Percentiles rank a stretch among this genome's conserved stretches.
These are phyloP conservation scores for Limnephilus lunatus DNA, from an alignment of 2,888 invertebrate genomes.

Conservation along the genomic window DNA sequence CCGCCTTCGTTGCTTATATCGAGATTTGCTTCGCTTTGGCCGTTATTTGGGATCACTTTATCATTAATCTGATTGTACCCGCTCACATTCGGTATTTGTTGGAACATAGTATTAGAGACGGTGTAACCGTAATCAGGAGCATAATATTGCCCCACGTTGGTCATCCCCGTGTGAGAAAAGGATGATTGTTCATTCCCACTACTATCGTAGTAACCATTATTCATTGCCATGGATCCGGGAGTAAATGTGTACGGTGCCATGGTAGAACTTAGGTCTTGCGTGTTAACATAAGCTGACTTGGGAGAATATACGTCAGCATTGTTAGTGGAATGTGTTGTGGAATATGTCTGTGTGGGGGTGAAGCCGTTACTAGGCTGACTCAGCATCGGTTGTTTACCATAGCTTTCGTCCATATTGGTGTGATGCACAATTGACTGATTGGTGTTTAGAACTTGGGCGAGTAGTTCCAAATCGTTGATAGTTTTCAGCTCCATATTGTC, in stretches of 20 bases:
- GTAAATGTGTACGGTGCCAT: constrained; percentile 23
- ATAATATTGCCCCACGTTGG: constrained; percentile 56
- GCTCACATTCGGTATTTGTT: constrained; percentile 47
- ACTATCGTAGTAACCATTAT: constrained; percentile 46
- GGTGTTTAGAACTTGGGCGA: constrained; percentile 85
- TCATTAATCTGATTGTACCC: constrained; percentile 39
- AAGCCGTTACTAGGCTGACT: constrained; percentile 35
- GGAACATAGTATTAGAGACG: constrained; percentile 45
- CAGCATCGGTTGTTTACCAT: neutral
- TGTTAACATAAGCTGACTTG: constrained; percentile 26
- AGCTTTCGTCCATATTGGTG: neutral
- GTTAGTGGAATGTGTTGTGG: constrained; percentile 55
- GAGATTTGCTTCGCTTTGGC: constrained; percentile 41
- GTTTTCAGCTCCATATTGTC: constrained; percentile 95
- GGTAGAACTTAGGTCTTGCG: neutral
- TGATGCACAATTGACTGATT: constrained; percentile 48
- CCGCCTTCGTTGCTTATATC: constrained; percentile 39
- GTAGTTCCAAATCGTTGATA: constrained; percentile 93
- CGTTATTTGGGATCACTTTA: constrained; percentile 32
- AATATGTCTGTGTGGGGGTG: constrained; percentile 45
- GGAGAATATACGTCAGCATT: constrained; percentile 43
- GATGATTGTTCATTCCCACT: constrained; percentile 31
- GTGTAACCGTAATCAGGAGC: constrained; percentile 58
- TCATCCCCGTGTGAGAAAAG: constrained; percentile 35
- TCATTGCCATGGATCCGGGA: constrained; percentile 38